A percentile compares a stretch with the other conserved stretches of the same genome.
phyloP scores from a whole-genome alignment of 1,140 invertebrate genomes.

The Dreissena polymorpha region DNA sequence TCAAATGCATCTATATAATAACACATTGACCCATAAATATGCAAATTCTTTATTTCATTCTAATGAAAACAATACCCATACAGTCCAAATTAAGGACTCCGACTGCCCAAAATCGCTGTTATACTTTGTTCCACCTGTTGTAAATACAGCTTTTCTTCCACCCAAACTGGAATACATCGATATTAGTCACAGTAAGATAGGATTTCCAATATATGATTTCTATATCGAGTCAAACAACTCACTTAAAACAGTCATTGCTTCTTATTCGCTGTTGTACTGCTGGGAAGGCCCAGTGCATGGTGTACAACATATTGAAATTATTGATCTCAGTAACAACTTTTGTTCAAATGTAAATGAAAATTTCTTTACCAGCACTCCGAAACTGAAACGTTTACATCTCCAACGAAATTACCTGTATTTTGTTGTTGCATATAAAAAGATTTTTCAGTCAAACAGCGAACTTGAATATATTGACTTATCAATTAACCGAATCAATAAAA shows the following conservation, averaged over 20 bases:
- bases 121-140: constrained; percentile 11
- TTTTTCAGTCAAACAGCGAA: neutral
- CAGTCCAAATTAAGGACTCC: neutral
- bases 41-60: too few relatives aligned
- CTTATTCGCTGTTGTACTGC: constrained; percentile 16
- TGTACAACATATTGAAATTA: neutral
- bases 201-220: constrained; percentile 13
- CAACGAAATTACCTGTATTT: neutral
- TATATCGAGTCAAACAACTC: constrained; percentile 9
- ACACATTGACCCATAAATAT: neutral
- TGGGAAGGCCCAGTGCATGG: constrained; percentile 36
- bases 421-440: neutral
- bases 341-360: neutral
- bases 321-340: constrained; percentile 16
- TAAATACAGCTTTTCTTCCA: constrained; percentile 1
- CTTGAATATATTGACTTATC: constrained; percentile 12
- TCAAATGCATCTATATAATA: neutral
- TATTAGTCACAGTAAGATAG: constrained; percentile 28
- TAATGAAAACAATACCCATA: constrained; percentile 10
- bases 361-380: constrained; percentile 4
- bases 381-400: neutral
- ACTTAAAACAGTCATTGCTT: neutral
- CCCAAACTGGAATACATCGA: constrained; percentile 16
- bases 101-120: neutral
- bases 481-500: neutral